Percentiles rank a stretch among this genome's conserved stretches.
Conservation (phyloP, 2,888 invertebrate genomes). For the Stenodema calcarata region DNA sequence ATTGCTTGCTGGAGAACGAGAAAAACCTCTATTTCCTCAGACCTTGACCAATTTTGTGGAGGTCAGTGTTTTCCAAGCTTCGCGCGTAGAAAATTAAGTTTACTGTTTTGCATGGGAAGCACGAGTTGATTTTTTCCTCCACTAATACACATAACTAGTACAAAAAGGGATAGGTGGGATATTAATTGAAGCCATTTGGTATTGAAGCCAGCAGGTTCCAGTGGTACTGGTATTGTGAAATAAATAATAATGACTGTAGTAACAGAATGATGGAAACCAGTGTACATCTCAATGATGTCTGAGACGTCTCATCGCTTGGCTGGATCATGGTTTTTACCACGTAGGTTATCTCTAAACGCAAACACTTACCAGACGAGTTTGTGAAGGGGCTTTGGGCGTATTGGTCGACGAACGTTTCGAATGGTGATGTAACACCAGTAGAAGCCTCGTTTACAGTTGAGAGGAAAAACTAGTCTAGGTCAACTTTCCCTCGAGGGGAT, state of each 20-base stretch:
- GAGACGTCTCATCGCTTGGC: too few species aligned
- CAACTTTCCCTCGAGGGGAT: not conserved
- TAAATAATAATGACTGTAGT: too few species aligned
- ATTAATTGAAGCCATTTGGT: too few species aligned
- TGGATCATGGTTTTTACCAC: too few species aligned
- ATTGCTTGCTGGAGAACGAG: not conserved
- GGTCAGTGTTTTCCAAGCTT: not conserved
- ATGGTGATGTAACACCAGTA: not conserved
- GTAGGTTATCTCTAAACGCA: not conserved
- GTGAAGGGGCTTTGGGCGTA: not conserved
- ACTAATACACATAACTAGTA: too few species aligned
- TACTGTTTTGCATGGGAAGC: too few species aligned
- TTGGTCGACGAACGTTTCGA: not conserved
- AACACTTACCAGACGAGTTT: not conserved
- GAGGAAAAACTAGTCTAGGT: not conserved
- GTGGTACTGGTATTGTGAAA: too few species aligned
- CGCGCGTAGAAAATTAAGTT: not conserved
- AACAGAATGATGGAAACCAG: too few species aligned
- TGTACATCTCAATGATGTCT: too few species aligned
- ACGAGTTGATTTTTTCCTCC: too few species aligned
- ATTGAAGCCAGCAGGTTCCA: too few species aligned
- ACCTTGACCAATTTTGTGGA: not conserved
- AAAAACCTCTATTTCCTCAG: not conserved
- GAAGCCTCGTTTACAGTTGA: not conserved
- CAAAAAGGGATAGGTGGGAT: too few species aligned